These are phyloP conservation scores for Notothenia rossii DNA, from an alignment of 2,113 vertebrate genomes.

Conservation along the genomic window DNA sequence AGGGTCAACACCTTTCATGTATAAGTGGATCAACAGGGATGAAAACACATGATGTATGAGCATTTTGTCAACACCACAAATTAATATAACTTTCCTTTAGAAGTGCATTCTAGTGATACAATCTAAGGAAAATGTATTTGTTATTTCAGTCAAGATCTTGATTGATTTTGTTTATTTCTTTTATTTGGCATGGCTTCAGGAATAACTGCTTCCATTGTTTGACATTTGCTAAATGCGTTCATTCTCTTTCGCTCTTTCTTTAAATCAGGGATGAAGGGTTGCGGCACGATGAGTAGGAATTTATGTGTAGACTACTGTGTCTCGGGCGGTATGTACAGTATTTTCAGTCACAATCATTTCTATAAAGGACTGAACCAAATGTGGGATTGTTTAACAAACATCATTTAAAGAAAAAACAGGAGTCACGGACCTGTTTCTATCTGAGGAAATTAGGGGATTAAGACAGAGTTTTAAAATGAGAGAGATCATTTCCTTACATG, in stretches of 20 bases:
- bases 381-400: background rate
- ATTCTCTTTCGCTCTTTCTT: background rate
- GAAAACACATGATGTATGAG: slow-evolving; percentile 11
- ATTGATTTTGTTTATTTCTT: background rate
- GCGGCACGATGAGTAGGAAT: background rate
- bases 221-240: background rate
- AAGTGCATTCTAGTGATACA: background rate
- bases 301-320: background rate
- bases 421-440: background rate
- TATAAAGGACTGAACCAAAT: background rate
- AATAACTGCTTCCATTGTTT: background rate
- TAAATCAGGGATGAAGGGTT: background rate
- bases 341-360: slow-evolving; percentile 24
- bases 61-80: background rate
- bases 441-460: background rate
- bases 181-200: background rate
- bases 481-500: no score
- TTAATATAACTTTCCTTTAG: background rate
- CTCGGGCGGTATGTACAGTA: background rate
- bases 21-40: slow-evolving; percentile 14
- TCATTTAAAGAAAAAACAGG: background rate
- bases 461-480: no score
- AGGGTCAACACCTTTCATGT: slow-evolving; percentile 30
- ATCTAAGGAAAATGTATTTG: background rate
- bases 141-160: background rate